These are phyloP conservation scores for Drosophila nr. perissopoda DNA, from an alignment of 2,888 invertebrate genomes.

Conservation along the genomic window DNA sequence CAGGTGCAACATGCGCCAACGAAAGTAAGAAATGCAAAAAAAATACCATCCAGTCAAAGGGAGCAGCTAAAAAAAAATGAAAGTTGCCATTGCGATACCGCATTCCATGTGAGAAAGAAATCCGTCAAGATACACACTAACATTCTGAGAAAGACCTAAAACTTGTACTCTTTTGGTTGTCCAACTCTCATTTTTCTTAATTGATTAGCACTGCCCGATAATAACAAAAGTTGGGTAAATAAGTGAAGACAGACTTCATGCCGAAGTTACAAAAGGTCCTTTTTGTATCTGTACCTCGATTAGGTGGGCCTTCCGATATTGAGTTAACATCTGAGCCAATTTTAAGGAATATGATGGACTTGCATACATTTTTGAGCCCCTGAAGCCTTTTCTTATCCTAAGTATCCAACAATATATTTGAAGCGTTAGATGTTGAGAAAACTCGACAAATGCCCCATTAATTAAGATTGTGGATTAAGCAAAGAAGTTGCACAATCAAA, in stretches of 20 bases:
- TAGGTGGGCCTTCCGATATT: not conserved
- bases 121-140: not conserved
- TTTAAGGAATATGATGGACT: not conserved
- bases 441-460: not conserved
- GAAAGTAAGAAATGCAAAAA: conserved; percentile 4
- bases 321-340: not conserved
- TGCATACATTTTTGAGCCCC: not conserved
- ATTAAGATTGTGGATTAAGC: not conserved
- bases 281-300: not conserved
- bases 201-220: not conserved
- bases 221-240: not conserved
- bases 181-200: too few species aligned
- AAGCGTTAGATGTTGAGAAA: not conserved
- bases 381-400: not conserved
- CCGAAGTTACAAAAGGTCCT: not conserved
- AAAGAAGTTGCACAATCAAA: not conserved
- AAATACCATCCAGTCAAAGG: not conserved
- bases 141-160: not conserved
- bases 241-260: not conserved
- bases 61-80: not conserved
- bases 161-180: not conserved
- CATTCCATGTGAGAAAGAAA: not conserved
- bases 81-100: not conserved
- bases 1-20: conserved; percentile 31
- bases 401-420: not conserved